Evolutionary conservation across 2,797 vertebrate genomes (phyloP), one percentile per base, ranked within the genome.

Genomic region (Oryzias sinensis): DNA sequence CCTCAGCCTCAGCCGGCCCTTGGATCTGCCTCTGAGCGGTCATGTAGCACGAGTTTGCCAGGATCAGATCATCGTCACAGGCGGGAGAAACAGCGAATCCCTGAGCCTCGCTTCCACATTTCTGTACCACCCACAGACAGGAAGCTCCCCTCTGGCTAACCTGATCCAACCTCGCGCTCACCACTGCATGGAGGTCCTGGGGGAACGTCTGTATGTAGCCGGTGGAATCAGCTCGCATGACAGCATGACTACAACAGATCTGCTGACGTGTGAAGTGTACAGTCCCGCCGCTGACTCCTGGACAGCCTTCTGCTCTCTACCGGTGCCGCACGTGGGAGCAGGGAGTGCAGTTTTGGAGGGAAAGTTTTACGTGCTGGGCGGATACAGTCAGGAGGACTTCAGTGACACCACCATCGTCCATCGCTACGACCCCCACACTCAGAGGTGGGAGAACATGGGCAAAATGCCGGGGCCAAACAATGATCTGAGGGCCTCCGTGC

Each of bases 151-250:
- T 37, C 64, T 91, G 49, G 64, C 83, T 2, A 82, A 81, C 63
- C 93, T 93, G 92, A 50, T 11, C 6, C 56, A 58, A 5, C 70
- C 91, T 16, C 87, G 91, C 6, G 89, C 90, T 16, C 70, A 82
- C 50, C 92, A 93, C 82, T 91, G 91, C 76, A 93, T 93, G 91
- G 91, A 92, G 72, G 29, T 11, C 2, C 63, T 93, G 54, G 73
- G 66, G 1, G 63, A 75, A 4, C 43, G 24, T 49, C 73, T 93
- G 5, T 93, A 89, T 0, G 89, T 90, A 0, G 90, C 87, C 0
- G 92, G 92, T 1, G 92, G 92, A 6, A 45, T 89, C 82, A 87
- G 78, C 46, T 48, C 17, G 29, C 41, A 14, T 0, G 43, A 59
- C 0, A 14, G 6, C 16, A 45, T 48, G 14, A 61, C 45, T 27